Evolutionary conservation across 64 coral and sea anemone species (phyloP).

Genomic region (Acropora tenuis): DNA sequence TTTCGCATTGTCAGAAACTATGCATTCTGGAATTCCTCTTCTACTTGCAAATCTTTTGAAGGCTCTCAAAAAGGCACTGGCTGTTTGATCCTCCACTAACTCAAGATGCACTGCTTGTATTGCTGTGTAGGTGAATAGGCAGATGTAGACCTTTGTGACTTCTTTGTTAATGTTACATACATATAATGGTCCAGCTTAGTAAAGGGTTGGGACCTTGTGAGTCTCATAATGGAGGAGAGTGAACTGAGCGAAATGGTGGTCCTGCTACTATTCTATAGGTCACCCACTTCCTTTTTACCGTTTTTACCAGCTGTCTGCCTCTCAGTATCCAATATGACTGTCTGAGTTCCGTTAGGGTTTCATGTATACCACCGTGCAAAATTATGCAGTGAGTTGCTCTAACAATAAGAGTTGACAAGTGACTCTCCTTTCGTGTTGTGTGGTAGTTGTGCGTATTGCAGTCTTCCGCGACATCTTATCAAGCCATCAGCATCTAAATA

Average conservation of each 20-base stretch:
- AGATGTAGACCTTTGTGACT: conserved; percentile 11
- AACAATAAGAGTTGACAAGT: not conserved
- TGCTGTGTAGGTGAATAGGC: conserved; percentile 39
- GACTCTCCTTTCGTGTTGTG: conserved; percentile 32
- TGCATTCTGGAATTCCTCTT: not conserved
- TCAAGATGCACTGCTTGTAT: conserved; percentile 34
- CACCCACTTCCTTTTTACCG: not conserved
- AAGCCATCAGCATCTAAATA: not conserved
- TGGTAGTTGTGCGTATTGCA: conserved; percentile 38
- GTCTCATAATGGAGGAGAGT: conserved; percentile 28
- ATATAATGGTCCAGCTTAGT: conserved; percentile 14
- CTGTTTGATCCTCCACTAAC: conserved; percentile 38
- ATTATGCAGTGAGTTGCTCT: not conserved
- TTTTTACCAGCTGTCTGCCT: conserved; percentile 31
- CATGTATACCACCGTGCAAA: conserved; percentile 27
- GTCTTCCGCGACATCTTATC: conserved; percentile 46
- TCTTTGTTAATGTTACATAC: not conserved
- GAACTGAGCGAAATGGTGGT: not conserved
- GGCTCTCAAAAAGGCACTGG: conserved; percentile 34
- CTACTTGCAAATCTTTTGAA: conserved; percentile 11
- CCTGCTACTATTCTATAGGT: conserved; percentile 17
- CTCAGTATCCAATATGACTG: not conserved
- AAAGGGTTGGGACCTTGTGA: conserved; percentile 2
- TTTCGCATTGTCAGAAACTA: conserved; percentile 21
- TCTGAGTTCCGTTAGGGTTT: not conserved